phyloP scores from a whole-genome alignment of 2,797 vertebrate species.

The Channallabes apus region DNA sequence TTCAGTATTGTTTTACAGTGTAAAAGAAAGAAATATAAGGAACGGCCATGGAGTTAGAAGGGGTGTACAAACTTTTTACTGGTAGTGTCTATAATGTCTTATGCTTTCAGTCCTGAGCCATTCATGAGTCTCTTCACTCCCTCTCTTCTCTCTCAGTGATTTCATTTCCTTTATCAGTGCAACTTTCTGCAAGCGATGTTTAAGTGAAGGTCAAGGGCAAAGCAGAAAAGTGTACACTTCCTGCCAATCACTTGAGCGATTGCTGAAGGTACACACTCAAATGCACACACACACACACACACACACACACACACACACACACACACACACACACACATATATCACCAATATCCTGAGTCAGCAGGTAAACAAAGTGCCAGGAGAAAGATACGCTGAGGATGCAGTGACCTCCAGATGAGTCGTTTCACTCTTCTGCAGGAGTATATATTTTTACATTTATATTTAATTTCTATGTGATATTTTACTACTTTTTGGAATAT shows the following conservation, averaged over 20 bases:
- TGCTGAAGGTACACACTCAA: constrained; percentile 42
- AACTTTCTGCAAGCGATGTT: constrained; percentile 19
- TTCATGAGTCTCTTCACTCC: neutral
- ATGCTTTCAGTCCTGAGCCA: neutral
- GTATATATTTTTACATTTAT: neutral
- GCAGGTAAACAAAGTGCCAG: constrained; percentile 68
- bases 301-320: constrained; percentile 1
- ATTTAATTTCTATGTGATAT: neutral
- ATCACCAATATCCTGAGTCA: constrained; percentile 76
- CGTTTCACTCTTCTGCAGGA: neutral
- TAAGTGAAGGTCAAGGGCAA: constrained; percentile 70
- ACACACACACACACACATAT: constrained; percentile 10
- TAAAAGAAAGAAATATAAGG: too few relatives aligned
- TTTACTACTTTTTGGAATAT: neutral
- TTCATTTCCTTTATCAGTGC: constrained; percentile 12
- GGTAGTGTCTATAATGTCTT: neutral
- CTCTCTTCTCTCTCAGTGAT: neutral
- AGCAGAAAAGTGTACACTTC: constrained; percentile 69
- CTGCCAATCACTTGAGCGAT: constrained; percentile 74
- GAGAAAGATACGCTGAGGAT: constrained; percentile 69
- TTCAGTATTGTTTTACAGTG: too few relatives aligned
- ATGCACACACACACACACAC: constrained; percentile 2
- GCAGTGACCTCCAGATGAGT: constrained; percentile 74
- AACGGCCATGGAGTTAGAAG: too few relatives aligned
- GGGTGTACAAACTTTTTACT: too few relatives aligned